Evolutionary conservation across 2,113 vertebrate species (phyloP), one percentile per base, ranked within the genome.

Genomic region (Orcinus orca): DNA sequence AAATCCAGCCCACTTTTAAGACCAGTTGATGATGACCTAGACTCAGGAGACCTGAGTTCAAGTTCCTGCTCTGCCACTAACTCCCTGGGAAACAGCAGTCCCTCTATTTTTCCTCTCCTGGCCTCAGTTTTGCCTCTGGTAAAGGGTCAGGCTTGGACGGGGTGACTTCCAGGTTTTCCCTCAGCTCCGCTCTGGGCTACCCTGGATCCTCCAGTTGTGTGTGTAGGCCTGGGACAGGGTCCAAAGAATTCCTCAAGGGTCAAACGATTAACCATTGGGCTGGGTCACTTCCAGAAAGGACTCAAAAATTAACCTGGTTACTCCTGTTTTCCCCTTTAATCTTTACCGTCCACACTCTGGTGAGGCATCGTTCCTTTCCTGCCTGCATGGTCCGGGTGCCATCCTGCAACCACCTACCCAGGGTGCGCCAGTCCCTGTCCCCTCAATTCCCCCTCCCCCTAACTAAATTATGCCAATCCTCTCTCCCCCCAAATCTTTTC

Each of bases 301-400:
- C 77, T 97, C 82, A 98, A 97, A 97, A 96, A 97, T 97, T 98
- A 98, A 98, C 96, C 92, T 77, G 21, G 74, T 91, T 73, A 50
- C 55, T 86, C 91, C 12, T 17, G 62, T 84, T 94, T 97, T 85
- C 85, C 65, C 85, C 88, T 96, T 97, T 97, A 96, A 97, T 96
- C 79, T 97, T 97, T 90, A 97, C 81, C 93, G 41, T 38, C 26
- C 31, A 9, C 47, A 93, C 71, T 95, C 85, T 50, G 26, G 60
- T 73, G 23, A 81, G 67, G 33, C 6, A 62, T 18, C 5, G 0
- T 70, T 89, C 53, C 67, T 70, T 44, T 87, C 26, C 50, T 68
- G 44, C 9, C 63, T 93, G 47, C 26, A 1, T 0, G 5, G 47
- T 25, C 18, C 15, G 7, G n/a, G 44, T 47, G 50, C 58, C 88